Percentiles rank a stretch among this genome's conserved stretches.
Conservation (phyloP, 2,888 invertebrate genomes). For the Athalia rosae region DNA sequence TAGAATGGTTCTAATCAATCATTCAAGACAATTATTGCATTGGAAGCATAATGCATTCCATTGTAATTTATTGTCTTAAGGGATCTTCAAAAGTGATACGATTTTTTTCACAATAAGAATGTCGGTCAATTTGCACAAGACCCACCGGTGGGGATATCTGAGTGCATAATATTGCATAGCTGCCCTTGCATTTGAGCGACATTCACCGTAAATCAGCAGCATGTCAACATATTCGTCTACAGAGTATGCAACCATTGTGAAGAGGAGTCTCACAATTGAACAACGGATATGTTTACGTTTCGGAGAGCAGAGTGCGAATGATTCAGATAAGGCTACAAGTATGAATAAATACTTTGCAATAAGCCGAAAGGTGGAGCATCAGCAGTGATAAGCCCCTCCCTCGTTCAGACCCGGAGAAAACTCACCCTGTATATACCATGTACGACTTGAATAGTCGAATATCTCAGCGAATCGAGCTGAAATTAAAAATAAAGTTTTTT, state of each 20-base stretch:
- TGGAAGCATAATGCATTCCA: neutral
- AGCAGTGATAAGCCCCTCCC: too few relatives aligned
- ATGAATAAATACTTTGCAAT: too few relatives aligned
- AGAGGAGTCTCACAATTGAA: neutral
- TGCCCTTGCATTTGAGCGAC: constrained; percentile 11
- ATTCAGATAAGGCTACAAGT: too few relatives aligned
- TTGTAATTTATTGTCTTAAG: neutral
- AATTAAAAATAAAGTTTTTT: too few relatives aligned
- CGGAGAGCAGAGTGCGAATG: neutral
- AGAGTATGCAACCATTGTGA: too few relatives aligned
- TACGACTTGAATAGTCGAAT: too few relatives aligned
- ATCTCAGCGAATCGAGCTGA: too few relatives aligned
- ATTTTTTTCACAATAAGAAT: constrained; percentile 2
- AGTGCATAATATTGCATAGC: constrained; percentile 16
- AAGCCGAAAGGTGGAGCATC: too few relatives aligned
- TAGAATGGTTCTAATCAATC: neutral
- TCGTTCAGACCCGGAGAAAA: too few relatives aligned
- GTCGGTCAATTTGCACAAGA: constrained; percentile 4
- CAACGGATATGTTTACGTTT: neutral
- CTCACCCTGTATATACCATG: too few relatives aligned
- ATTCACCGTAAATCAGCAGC: constrained; percentile 36
- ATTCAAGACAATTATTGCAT: constrained; percentile 1
- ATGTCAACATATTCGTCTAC: too few relatives aligned
- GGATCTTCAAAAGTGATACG: neutral
- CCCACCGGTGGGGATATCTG: constrained; percentile 17